phyloP scores from a whole-genome alignment of 2,797 vertebrate genomes.

The Coreius guichenoti region DNA sequence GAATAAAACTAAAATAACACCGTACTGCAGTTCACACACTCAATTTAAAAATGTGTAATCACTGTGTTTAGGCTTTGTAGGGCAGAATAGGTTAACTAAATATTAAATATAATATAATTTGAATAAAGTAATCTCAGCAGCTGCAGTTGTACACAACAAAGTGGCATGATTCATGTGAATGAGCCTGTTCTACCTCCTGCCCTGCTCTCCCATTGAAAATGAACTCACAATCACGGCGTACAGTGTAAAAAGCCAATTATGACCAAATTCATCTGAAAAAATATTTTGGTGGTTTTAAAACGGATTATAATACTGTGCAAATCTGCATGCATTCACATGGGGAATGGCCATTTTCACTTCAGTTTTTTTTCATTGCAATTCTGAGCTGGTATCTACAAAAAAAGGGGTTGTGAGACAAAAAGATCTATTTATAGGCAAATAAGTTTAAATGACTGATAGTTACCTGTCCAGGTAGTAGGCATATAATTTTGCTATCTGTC shows the following conservation, averaged over 20 bases:
- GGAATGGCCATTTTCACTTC: background rate
- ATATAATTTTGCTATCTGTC: constrained; percentile 99
- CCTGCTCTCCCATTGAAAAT: background rate
- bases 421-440: constrained; percentile 86
- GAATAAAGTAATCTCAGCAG: background rate
- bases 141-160: background rate
- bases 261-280: background rate
- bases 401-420: constrained; percentile 52
- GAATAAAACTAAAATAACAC: background rate
- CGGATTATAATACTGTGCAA: background rate
- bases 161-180: constrained; percentile 12
- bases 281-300: background rate
- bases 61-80: background rate
- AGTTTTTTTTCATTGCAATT: constrained; percentile 26
- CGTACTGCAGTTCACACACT: background rate
- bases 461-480: constrained; percentile 99
- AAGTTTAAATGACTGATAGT: constrained; percentile 99
- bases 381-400: constrained; percentile 17
- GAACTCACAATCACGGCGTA: background rate
- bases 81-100: background rate
- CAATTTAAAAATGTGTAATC: background rate
- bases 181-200: background rate
- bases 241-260: constrained; percentile 5
- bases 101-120: background rate
- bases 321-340: constrained; percentile 41